Percentiles rank a stretch among this genome's conserved stretches.
Conservation (phyloP, 2,113 vertebrate species). For the Oceanodroma tethys region DNA sequence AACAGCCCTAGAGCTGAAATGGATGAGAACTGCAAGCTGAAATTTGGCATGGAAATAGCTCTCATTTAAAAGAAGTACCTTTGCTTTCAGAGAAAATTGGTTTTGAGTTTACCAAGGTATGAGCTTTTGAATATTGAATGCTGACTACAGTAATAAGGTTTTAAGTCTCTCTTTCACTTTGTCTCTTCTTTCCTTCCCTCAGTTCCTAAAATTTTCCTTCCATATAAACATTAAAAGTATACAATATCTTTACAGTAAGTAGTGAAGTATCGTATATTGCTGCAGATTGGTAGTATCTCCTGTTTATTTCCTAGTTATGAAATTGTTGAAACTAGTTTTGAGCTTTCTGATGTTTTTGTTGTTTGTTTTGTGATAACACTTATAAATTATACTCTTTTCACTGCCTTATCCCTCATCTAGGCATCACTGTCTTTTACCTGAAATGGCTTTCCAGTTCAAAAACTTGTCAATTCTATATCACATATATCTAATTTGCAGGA, state of each 20-base stretch:
- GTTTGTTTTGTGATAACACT: neutral
- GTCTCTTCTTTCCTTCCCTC: neutral
- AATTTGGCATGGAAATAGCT: conserved; percentile 23
- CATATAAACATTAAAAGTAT: neutral
- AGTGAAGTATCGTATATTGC: neutral
- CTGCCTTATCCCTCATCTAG: neutral
- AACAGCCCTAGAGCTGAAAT: neutral
- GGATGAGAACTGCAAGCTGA: neutral
- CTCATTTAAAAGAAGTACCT: neutral
- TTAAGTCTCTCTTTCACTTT: neutral
- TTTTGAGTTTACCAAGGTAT: neutral
- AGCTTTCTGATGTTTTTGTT: neutral
- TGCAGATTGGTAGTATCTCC: neutral
- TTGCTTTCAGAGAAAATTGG: conserved; percentile 9
- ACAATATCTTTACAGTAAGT: neutral
- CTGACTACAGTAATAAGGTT: neutral
- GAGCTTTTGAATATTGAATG: conserved; percentile 1
- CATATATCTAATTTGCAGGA: neutral
- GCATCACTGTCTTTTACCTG: neutral
- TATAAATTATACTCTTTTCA: neutral
- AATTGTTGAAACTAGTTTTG: neutral
- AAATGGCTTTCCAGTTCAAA: neutral
- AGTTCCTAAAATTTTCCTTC: neutral
- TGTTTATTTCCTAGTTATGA: neutral
- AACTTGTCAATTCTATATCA: neutral